These are phyloP conservation scores for rabbit (Oryctolagus cuniculus) DNA, from an alignment of 2,113 vertebrate species.

Conservation along the genomic window mOryCun1.1 NC_091433.1:66595001-66595500, in stretches of 20 bases:
- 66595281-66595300: background rate
- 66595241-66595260: background rate
- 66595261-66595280: background rate
- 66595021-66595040: background rate
- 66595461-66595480: background rate
- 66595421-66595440: background rate
- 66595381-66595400: background rate
- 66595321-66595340: constrained; percentile 12
- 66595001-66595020: background rate
- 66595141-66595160: background rate
- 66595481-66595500: background rate
- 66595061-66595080: background rate
- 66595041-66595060: background rate
- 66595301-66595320: background rate
- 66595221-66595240: background rate
- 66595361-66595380: background rate
- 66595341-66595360: background rate
- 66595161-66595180: background rate
- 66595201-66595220: background rate
- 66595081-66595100: background rate
- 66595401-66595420: background rate
- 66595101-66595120: background rate
- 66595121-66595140: background rate
- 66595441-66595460: background rate
- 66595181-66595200: background rate